Percentiles rank a stretch among this genome's conserved stretches.
phyloP scores from a whole-genome alignment of 1,140 invertebrate genomes.

The Saccostrea echinata region DNA sequence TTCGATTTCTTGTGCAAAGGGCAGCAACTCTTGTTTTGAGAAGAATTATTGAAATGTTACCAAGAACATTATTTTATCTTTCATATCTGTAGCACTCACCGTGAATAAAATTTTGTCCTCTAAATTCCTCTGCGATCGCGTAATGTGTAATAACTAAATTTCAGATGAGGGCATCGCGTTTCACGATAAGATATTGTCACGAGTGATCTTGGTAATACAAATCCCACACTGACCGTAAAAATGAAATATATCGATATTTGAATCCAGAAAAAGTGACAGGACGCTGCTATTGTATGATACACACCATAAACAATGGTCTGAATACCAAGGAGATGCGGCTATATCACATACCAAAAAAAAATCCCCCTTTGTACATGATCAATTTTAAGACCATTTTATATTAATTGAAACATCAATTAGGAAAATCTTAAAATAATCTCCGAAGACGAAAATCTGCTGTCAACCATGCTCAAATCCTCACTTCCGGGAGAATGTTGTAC shows the following conservation, averaged over 20 bases:
- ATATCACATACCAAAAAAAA: not conserved
- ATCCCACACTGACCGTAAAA: not conserved
- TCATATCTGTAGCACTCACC: not conserved
- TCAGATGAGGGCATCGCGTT: constrained; percentile 11
- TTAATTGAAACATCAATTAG: not conserved
- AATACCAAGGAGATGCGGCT: not conserved
- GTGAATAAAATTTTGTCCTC: not conserved
- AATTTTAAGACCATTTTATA: constrained; percentile 32
- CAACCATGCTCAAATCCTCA: not conserved
- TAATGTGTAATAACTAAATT: constrained; percentile 20
- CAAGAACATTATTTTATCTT: too few relatives aligned
- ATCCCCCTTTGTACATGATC: not conserved
- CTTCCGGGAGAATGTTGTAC: not conserved
- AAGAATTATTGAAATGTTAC: not conserved
- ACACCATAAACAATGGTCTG: constrained; percentile 12
- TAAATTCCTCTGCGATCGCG: not conserved
- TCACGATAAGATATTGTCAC: constrained; percentile 4
- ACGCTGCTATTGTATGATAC: not conserved
- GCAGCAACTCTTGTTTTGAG: not conserved
- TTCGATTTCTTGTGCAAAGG: not conserved
- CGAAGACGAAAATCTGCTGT: not conserved
- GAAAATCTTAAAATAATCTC: not conserved
- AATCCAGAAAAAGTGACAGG: constrained; percentile 24
- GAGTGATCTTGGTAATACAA: constrained; percentile 27
- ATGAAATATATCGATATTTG: constrained; percentile 30